These are phyloP conservation scores for Ricordea florida DNA, from an alignment of 92 coral and sea anemone genomes.

Conservation along the genomic window DNA sequence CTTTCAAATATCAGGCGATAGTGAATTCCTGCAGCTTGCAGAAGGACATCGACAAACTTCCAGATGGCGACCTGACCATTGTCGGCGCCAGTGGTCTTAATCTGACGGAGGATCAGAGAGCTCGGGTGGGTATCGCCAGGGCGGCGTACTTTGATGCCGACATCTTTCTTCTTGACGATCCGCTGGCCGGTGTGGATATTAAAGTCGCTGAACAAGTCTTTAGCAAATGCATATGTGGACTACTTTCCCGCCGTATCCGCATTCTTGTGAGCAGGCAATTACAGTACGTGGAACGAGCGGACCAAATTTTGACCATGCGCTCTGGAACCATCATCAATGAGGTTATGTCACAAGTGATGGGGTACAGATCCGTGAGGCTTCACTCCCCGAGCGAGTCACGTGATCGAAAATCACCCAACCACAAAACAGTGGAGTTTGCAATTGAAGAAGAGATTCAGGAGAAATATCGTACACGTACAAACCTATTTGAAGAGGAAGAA, in stretches of 20 bases:
- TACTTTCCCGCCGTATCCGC: constrained; percentile 70
- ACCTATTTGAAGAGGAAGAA: constrained; percentile 61
- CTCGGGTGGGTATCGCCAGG: constrained; percentile 80
- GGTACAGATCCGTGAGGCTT: constrained; percentile 69
- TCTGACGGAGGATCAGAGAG: constrained; percentile 72
- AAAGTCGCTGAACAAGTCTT: constrained; percentile 78
- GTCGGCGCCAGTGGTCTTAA: constrained; percentile 63
- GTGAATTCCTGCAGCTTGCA: constrained; percentile 79
- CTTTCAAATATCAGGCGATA: constrained; percentile 86
- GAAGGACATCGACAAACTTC: constrained; percentile 70
- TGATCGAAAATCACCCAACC: constrained; percentile 6
- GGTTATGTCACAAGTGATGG: constrained; percentile 79
- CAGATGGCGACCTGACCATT: constrained; percentile 82
- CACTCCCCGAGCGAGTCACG: constrained; percentile 48
- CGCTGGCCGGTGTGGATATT: constrained; percentile 63
- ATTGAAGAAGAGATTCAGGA: constrained; percentile 28
- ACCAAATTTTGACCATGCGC: constrained; percentile 90
- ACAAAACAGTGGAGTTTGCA: constrained; percentile 45
- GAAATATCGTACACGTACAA: constrained; percentile 26
- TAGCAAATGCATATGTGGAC: constrained; percentile 80
- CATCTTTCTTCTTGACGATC: constrained; percentile 81
- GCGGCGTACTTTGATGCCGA: constrained; percentile 89
- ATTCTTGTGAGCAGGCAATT: constrained; percentile 83
- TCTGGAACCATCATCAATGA: constrained; percentile 85
- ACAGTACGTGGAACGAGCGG: constrained; percentile 84